Percentiles rank a stretch among this genome's conserved stretches.
Conservation (phyloP, 2,113 vertebrate species). For the Hippocampus zosterae region DNA sequence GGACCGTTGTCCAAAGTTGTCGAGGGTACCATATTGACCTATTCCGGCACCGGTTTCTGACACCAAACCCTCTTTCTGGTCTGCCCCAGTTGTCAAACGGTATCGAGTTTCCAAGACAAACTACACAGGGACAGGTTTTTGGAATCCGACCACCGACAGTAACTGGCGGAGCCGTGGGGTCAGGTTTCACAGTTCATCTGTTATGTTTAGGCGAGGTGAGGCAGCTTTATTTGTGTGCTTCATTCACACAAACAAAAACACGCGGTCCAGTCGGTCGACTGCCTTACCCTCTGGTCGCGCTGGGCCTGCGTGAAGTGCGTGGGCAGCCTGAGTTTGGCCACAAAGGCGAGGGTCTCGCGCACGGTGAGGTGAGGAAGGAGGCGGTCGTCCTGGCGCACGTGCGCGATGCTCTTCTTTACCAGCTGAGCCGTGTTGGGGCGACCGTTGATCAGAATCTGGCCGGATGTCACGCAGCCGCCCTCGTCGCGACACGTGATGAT, state of each 20-base stretch:
- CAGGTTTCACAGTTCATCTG: no score
- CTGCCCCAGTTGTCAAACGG: no score
- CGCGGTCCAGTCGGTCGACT: neutral
- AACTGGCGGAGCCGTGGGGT: no score
- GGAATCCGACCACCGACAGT: no score
- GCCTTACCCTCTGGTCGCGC: conserved; percentile 82
- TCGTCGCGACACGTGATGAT: conserved; percentile 86
- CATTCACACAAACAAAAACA: no score
- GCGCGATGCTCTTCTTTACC: conserved; percentile 85
- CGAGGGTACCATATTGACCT: no score
- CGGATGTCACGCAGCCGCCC: conserved; percentile 77
- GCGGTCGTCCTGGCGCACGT: conserved; percentile 87
- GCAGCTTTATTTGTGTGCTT: no score
- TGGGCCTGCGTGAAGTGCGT: conserved; percentile 83
- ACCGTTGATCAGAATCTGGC: conserved; percentile 83
- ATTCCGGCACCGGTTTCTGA: no score
- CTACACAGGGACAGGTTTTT: neutral
- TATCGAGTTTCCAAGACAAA: no score
- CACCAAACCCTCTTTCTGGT: no score
- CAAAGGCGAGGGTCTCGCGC: conserved; percentile 84
- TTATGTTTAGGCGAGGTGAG: neutral
- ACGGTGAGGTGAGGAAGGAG: conserved; percentile 91
- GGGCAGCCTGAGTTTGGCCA: conserved; percentile 87
- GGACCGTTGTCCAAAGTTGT: no score
- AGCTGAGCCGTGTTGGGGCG: conserved; percentile 77